phyloP scores from a whole-genome alignment of 2,888 invertebrate species.

The Trissoscelio sp. region DNA sequence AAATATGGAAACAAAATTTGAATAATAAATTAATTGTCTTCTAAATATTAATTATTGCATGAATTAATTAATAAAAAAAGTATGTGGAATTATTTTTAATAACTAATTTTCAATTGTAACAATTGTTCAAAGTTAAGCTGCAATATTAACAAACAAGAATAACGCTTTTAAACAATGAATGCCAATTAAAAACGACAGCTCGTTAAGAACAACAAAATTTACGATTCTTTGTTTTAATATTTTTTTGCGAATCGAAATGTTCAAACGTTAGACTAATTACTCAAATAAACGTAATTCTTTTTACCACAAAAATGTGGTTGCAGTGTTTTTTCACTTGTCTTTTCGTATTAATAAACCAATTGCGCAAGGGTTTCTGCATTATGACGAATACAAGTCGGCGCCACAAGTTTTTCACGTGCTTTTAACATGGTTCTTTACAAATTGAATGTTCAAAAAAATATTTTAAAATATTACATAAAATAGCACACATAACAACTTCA shows the following conservation, averaged over 20 bases:
- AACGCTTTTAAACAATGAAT: too few relatives aligned
- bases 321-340: conserved; percentile 7
- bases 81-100: too few relatives aligned
- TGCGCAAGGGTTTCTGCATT: conserved; percentile 21
- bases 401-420: conserved; percentile 13
- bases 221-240: conserved; percentile 4
- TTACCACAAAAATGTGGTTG: conserved; percentile 2
- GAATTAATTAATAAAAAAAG: too few relatives aligned
- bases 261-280: conserved; percentile 3
- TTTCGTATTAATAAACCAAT: conserved; percentile 28
- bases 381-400: conserved; percentile 24
- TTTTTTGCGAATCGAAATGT: neutral
- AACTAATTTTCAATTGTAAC: too few relatives aligned
- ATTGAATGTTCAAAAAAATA: too few relatives aligned
- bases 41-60: too few relatives aligned
- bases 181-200: neutral
- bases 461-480: neutral
- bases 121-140: too few relatives aligned
- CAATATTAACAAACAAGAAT: too few relatives aligned
- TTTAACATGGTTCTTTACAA: too few relatives aligned
- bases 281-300: neutral
- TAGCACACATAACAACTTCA: neutral
- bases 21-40: neutral
- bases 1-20: neutral
- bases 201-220: neutral